phyloP scores from a whole-genome alignment of 2,888 invertebrate species.

The Antheraea assamensis region DNA sequence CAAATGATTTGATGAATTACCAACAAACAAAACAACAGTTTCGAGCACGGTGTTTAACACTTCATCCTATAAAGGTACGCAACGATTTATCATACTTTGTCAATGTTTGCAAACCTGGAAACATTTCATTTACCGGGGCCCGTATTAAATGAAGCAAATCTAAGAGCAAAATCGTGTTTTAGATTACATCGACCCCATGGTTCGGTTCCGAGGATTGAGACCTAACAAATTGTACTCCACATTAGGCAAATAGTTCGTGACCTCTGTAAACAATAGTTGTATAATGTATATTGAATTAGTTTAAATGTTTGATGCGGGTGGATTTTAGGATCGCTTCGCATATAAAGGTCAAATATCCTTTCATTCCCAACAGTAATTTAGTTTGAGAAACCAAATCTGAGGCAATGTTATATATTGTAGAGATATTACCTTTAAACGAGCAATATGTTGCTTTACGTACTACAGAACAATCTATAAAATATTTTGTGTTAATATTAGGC shows the following conservation, averaged over 20 bases:
- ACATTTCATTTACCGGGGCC: slow-evolving; percentile 16
- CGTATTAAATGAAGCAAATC: slow-evolving; percentile 21
- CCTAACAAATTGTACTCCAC: slow-evolving; percentile 3
- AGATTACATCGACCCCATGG: slow-evolving; percentile 7
- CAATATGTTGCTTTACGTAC: not conserved
- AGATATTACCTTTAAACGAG: not conserved
- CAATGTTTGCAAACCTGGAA: slow-evolving; percentile 15
- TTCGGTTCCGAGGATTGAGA: slow-evolving; percentile 1
- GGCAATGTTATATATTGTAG: not conserved
- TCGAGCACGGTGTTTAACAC: not conserved
- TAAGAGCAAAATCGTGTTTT: slow-evolving; percentile 25
- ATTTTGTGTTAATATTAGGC: not conserved
- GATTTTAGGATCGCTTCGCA: slow-evolving; percentile 6
- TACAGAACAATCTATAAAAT: not conserved
- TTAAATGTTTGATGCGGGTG: slow-evolving; percentile 13
- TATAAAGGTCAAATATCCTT: not conserved
- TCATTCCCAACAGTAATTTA: not conserved
- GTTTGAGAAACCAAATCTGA: not conserved
- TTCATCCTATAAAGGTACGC: not conserved
- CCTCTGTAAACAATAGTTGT: slow-evolving; percentile 11
- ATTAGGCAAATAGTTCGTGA: slow-evolving; percentile 8
- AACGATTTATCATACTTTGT: slow-evolving; percentile 16
- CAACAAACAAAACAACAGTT: slow-evolving; percentile 2
- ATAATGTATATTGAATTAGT: slow-evolving; percentile 21
- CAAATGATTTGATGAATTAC: not conserved